Base-by-base conservation (phyloP, 2,888 invertebrate species). In the Drosophila flavopinicola region DNA sequence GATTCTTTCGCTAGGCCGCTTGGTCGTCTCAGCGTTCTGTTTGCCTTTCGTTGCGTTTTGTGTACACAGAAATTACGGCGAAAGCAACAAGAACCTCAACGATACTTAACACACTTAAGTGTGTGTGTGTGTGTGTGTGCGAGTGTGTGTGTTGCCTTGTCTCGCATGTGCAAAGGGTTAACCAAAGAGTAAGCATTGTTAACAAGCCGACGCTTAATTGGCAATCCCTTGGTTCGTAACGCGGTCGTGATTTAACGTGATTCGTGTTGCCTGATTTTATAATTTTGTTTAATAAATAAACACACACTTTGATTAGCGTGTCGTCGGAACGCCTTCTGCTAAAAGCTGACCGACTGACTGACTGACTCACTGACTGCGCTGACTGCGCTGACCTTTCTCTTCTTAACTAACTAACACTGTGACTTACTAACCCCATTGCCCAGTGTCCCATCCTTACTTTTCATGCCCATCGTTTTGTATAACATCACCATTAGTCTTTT, bases 251-350 rank as follows among this genome's bases (percentile, higher is more conserved):
- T 37, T 58, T 24, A 44, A 30, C 20, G 33, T 29, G 35, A 51
- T 15, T 60, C 53, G 33, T 60, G 61, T 42, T 53, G 39, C 47
- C 65, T 56, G 73, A 66, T 66, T 85, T 71, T 56, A 48, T 72
- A 85, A 68, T 69, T 66, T 82, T 75, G 73, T 67, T 83, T 67
- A 66, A 82, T 85, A 78, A 80, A 85, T 82, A 83, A 85, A 85
- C 65, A 78, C 59, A 67, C 54, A 67, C 61, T 78, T 69, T 67
- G 69, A 82, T 80, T 77, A 77, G 75, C 85, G 65, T 67, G 77
- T 71, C 64, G 61, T 60, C 72, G 42, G 27, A 24, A 38, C 25
- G 42, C 58, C 44, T 24, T 20, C 13, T 9, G 10, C 7, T 10
- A 7, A 10, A n/a, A n/a, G n/a, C n/a, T n/a, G n/a, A n/a, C n/a